Evolutionary conservation across 1,140 invertebrate genomes (phyloP).

Genomic region (Asbolus verrucosus): DNA sequence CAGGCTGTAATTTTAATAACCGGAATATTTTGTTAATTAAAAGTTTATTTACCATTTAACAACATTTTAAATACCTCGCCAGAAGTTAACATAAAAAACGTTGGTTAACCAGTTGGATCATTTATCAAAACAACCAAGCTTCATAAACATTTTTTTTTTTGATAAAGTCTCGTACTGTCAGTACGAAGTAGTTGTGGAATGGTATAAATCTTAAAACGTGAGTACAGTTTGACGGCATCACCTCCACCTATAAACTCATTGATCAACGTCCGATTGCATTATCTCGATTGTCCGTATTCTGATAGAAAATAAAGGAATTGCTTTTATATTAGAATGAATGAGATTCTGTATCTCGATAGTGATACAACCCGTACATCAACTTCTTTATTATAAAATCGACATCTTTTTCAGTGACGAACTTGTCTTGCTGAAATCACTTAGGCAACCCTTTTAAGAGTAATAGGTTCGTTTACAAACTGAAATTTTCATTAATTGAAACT

Average conservation of each 20-base stretch:
- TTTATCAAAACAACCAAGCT: not conserved
- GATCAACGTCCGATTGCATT: constrained; percentile 2
- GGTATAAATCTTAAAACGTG: constrained; percentile 4
- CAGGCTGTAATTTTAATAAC: constrained; percentile 40
- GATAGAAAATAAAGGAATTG: constrained; percentile 4
- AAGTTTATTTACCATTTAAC: constrained; percentile 14
- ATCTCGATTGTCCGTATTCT: constrained; percentile 7
- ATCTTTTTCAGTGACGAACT: too few relatives aligned
- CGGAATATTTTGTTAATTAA: constrained; percentile 32
- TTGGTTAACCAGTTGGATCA: not conserved
- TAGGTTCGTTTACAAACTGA: too few relatives aligned
- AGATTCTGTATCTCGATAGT: constrained; percentile 5
- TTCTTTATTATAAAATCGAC: not conserved
- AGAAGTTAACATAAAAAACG: too few relatives aligned
- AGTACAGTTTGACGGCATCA: constrained; percentile 1
- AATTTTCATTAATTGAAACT: too few relatives aligned
- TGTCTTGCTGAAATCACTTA: too few relatives aligned
- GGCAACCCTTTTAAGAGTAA: too few relatives aligned
- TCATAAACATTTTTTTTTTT: constrained; percentile 1
- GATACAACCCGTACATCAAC: not conserved
- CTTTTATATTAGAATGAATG: constrained; percentile 5
- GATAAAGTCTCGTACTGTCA: not conserved
- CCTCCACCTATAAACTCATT: constrained; percentile 2
- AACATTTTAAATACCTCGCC: constrained; percentile 1
- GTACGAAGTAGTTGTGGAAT: not conserved